phyloP scores from a whole-genome alignment of 1,140 invertebrate genomes.

The Calycopis cecrops region DNA sequence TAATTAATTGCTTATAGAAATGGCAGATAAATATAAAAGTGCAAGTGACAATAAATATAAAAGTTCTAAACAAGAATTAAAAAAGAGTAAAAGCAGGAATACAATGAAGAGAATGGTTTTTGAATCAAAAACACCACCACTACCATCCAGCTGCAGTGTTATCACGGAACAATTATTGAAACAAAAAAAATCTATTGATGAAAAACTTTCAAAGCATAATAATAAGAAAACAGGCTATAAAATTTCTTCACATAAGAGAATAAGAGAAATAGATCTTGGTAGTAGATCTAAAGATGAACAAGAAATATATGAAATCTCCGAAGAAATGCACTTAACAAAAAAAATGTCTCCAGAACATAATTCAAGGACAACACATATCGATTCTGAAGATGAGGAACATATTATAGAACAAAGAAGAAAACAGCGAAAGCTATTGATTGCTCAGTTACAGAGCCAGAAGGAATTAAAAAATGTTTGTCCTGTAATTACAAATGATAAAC shows the following conservation, averaged over 20 bases:
- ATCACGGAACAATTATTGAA: conserved; percentile 53
- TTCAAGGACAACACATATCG: conserved; percentile 36
- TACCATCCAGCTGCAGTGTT: conserved; percentile 34
- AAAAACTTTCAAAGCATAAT: conserved; percentile 36
- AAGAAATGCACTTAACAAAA: conserved; percentile 22
- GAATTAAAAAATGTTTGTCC: conserved; percentile 23
- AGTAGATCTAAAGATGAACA: conserved; percentile 19
- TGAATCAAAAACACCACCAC: conserved; percentile 56
- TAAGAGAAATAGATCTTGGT: conserved; percentile 17
- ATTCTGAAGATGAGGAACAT: conserved; percentile 91
- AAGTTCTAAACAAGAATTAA: conserved; percentile 11
- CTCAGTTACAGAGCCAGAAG: conserved; percentile 73
- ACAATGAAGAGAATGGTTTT: conserved; percentile 5
- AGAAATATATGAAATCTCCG: conserved; percentile 22
- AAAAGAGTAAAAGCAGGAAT: not conserved
- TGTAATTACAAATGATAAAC: conserved; percentile 19
- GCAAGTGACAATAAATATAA: not conserved
- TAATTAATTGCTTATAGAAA: conserved; percentile 29
- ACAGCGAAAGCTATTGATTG: conserved; percentile 90
- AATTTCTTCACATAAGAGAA: conserved; percentile 20
- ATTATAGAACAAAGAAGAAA: conserved; percentile 93
- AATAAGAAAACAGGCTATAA: conserved; percentile 23
- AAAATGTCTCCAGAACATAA: conserved; percentile 36
- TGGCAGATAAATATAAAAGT: conserved; percentile 40
- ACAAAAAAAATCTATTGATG: conserved; percentile 46